Evolutionary conservation across 2,113 vertebrate genomes (phyloP), one percentile per base, ranked within the genome.

Genomic region (Cichladusa arquata): DNA sequence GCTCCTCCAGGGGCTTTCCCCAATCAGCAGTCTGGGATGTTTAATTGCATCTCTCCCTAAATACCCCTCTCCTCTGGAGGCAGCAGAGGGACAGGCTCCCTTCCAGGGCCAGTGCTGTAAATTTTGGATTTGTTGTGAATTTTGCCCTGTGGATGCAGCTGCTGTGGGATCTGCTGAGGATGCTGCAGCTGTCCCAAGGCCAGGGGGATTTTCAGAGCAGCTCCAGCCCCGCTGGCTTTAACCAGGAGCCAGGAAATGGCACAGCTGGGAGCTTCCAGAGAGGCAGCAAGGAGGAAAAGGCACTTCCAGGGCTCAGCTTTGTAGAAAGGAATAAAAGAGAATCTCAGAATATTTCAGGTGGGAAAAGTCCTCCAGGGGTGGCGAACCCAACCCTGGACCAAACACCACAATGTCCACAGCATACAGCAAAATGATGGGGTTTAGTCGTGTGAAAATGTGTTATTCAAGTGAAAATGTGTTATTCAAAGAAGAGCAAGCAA

Each of bases 211-310:
- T 48, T 2, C 60, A 53, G 12, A 14, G 2, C 48, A 28, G n/a
- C 7, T 53, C 81, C 54, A 65, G 77, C 8, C 0, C 42, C 7
- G 6, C 70, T 14, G 53, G 24, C 20, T 51, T 20, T 2, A n/a
- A 3, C 34, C 38, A 0, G 0, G 6, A 73, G 60, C 70, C 25
- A 53, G 50, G 40, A 14, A 0, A 2, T 0, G 2, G 23, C 17
- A 1, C 5, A 2, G 9, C 22, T 7, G 0, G 2, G 38, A 56
- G 31, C 60, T 58, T 6, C 80, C 45, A 14, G 57, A 51, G 56
- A 1, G 9, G 16, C 14, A 4, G 0, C 2, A 13, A 9, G 6
- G 2, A 2, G 56, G 29, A 5, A 48, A 54, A 8, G 8, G 18
- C 18, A 31, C 0, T 8, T 4, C 48, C 11, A 5, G 42, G 19